Base-by-base conservation (phyloP, 2,113 vertebrate species). In the Dasyornis broadbenti region DNA sequence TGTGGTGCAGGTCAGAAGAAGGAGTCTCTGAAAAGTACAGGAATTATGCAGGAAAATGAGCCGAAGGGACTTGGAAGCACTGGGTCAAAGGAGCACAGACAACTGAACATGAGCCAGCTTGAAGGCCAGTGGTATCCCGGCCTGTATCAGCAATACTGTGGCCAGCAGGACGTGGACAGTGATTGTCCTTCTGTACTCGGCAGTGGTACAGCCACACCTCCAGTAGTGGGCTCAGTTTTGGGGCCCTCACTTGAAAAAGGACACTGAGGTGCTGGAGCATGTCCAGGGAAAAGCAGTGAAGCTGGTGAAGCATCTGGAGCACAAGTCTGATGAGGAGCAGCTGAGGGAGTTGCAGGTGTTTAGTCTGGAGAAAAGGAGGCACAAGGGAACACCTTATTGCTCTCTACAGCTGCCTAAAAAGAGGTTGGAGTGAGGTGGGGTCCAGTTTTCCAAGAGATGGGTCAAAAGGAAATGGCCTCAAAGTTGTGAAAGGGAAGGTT, bases 71-170 rank as follows among this genome's bases (percentile, higher is more conserved):
- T 22, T 44, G 23, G 27, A 45, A 24, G 33, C 44, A 1, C 10
- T 3, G 1, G 10, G 24, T 44, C 5, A 15, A 39, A 56, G 18
- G 7, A 40, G 44, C 0, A 1, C 37, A 9, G 16, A 4, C 2
- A 2, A 15, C 22, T 68, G 57, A 42, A 7, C 0, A 0, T 6
- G 31, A 56, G 33, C 70, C 2, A 1, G 5, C 11, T 15, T 35
- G 44, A 40, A n/a, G 69, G 30, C 9, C 69, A 2, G 24, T 22
- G n/a, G 61, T 26, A 5, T 42, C 47, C 54, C 8, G 40, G 70
- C 30, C 40, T 54, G 9, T 35, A 3, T 49, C 47, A 14, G 69
- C 33, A 42, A 0, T 11, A 31, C 5, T 9, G 63, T 49, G 70
- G 40, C 18, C 63, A 14, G n/a, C 24, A 54, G 31, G 40, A 13